Percentiles rank a stretch among this genome's conserved stretches.
Evolutionary conservation across 2,888 invertebrate species (phyloP).

Genomic region (Mycogona germanica): DNA sequence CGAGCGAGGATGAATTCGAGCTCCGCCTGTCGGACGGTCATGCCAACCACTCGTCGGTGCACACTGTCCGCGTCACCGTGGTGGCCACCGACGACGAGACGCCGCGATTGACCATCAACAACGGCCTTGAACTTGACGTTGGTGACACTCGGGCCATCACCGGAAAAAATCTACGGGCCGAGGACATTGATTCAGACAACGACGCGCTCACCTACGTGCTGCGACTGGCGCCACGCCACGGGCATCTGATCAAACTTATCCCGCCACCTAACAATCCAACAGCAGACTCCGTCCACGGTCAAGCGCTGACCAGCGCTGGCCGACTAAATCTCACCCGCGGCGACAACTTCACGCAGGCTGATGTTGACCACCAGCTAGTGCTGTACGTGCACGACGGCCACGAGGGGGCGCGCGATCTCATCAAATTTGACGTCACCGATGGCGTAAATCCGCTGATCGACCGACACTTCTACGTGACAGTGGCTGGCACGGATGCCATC

Average conservation of each 20-base stretch:
- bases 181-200: constrained; percentile 32
- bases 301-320: constrained; percentile 12
- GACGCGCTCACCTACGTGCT: constrained; percentile 31
- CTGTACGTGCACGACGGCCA: constrained; percentile 31
- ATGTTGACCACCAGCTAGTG: constrained; percentile 30
- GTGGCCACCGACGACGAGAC: constrained; percentile 36
- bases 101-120: constrained; percentile 32
- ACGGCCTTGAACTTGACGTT: constrained; percentile 31
- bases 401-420: constrained; percentile 32
- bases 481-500: constrained; percentile 31
- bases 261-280: not conserved
- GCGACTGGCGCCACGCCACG: constrained; percentile 30
- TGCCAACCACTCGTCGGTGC: constrained; percentile 28
- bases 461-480: constrained; percentile 32
- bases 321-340: constrained; percentile 30
- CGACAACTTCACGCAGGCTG: constrained; percentile 33
- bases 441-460: constrained; percentile 33
- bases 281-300: constrained; percentile 7
- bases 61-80: constrained; percentile 31
- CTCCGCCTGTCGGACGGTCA: constrained; percentile 24
- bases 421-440: constrained; percentile 35
- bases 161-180: constrained; percentile 30
- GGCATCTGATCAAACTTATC: constrained; percentile 25
- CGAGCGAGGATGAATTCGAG: constrained; percentile 31
- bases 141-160: constrained; percentile 31